A percentile compares a stretch with the other conserved stretches of the same genome.
Conservation (phyloP, 2,113 vertebrate genomes). For the Elachura formosa region DNA sequence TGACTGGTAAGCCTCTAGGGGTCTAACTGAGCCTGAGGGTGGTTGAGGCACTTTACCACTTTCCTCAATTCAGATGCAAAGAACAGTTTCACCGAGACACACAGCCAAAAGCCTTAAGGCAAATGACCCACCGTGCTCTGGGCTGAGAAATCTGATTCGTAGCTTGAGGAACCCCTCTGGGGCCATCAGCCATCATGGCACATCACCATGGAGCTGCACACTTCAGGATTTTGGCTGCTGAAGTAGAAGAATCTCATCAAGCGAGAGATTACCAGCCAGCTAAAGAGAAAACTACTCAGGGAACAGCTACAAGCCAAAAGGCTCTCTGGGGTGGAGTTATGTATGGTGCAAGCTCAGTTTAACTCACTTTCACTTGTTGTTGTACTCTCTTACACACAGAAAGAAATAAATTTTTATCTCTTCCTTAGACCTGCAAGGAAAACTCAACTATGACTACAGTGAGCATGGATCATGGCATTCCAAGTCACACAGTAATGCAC, state of each 20-base stretch:
- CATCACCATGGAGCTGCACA: not conserved
- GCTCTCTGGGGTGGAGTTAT: not conserved
- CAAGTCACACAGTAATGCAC: fast-evolving
- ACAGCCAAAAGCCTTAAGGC: not conserved
- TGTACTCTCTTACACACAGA: not conserved
- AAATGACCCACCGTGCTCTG: not conserved
- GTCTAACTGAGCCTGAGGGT: not conserved
- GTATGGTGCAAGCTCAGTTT: not conserved
- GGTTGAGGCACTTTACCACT: not conserved
- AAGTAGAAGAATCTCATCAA: not conserved
- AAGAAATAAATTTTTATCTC: not conserved
- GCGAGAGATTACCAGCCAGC: not conserved
- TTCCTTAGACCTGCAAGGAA: not conserved
- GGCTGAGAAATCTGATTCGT: not conserved
- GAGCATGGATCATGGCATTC: not conserved
- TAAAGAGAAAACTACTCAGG: not conserved
- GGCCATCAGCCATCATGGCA: not conserved
- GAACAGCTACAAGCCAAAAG: not conserved
- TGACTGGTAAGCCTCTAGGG: not conserved
- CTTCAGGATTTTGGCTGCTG: not conserved
- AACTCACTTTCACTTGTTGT: not conserved
- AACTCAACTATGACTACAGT: not conserved
- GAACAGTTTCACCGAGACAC: not conserved
- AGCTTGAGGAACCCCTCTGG: not conserved
- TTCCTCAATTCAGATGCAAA: not conserved